Evolutionary conservation across 2,797 vertebrate species (phyloP).

Genomic region (Tympanoctomys barrerae): DNA sequence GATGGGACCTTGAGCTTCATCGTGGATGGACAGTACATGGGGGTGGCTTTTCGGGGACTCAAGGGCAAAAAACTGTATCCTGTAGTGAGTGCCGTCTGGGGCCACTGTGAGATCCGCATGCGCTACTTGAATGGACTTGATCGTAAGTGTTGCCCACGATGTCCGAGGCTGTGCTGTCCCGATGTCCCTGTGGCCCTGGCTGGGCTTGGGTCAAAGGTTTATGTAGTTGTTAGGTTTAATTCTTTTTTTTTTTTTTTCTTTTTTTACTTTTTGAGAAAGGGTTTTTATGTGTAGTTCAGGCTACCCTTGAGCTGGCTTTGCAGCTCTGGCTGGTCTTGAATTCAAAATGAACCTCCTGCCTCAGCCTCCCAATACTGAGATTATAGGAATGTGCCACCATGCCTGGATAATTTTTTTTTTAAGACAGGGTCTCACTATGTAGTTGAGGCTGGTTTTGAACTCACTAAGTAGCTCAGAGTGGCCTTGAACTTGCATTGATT

Average conservation of each 20-base stretch:
- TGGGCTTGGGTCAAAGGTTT: not conserved
- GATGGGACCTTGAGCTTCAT: conserved; percentile 98
- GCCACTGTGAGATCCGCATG: conserved; percentile 99
- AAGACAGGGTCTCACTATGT: not conserved
- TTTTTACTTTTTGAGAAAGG: not conserved
- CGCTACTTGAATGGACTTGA: conserved; percentile 99
- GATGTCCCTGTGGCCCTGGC: not conserved
- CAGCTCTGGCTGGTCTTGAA: not conserved
- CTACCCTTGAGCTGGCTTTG: not conserved
- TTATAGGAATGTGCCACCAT: not conserved
- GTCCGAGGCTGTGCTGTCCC: no score
- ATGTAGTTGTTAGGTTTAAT: not conserved
- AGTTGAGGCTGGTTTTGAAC: not conserved
- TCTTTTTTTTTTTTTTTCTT: not conserved
- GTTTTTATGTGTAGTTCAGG: not conserved
- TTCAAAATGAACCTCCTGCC: not conserved
- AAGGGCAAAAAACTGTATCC: conserved; percentile 98
- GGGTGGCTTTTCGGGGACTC: conserved; percentile 97
- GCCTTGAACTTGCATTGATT: not conserved
- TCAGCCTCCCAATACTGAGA: not conserved
- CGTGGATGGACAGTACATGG: conserved; percentile 98
- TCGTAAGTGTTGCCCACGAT: conserved; percentile 93
- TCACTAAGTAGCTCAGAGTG: not conserved
- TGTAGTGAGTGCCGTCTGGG: conserved; percentile 99
- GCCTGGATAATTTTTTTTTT: not conserved